Evolutionary conservation across 2,113 vertebrate species (phyloP).

Genomic region (Cyprinodon brontotheroides): DNA sequence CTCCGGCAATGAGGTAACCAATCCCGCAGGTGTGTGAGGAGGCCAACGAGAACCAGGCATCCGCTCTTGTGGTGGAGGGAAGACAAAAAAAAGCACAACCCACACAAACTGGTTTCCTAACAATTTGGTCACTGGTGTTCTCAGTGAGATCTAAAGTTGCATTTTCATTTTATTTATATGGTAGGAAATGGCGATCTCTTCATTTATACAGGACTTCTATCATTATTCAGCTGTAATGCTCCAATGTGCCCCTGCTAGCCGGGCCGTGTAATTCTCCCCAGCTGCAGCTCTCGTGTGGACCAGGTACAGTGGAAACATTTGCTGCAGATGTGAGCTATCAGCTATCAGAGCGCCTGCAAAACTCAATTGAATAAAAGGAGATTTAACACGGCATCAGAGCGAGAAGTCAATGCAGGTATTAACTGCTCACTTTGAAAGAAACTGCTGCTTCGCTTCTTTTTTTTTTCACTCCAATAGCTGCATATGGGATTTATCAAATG

Average conservation of each 20-base stretch:
- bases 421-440: slow-evolving; percentile 48
- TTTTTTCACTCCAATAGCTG: slow-evolving; percentile 34
- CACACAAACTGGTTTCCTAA: neutral
- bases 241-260: slow-evolving; percentile 20
- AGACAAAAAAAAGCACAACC: too few relatives aligned
- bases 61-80: too few relatives aligned
- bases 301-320: slow-evolving; percentile 46
- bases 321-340: slow-evolving; percentile 25
- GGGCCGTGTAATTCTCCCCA: slow-evolving; percentile 53
- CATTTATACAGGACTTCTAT: slow-evolving; percentile 23
- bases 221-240: slow-evolving; percentile 28
- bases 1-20: too few relatives aligned
- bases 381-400: slow-evolving; percentile 33
- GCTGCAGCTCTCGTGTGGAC: slow-evolving; percentile 49
- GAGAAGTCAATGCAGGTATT: slow-evolving; percentile 26
- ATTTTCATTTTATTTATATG: neutral
- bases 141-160: neutral
- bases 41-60: too few relatives aligned
- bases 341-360: slow-evolving; percentile 26
- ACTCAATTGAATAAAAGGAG: slow-evolving; percentile 36
- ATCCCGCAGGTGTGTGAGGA: too few relatives aligned
- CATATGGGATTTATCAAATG: slow-evolving; percentile 58
- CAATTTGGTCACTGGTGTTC: neutral
- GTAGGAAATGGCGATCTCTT: slow-evolving; percentile 14
- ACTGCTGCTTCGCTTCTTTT: slow-evolving; percentile 36